Evolutionary conservation across 2,797 vertebrate species (phyloP), one percentile per base, ranked within the genome.

Genomic region (Sebastes hubbsi): DNA sequence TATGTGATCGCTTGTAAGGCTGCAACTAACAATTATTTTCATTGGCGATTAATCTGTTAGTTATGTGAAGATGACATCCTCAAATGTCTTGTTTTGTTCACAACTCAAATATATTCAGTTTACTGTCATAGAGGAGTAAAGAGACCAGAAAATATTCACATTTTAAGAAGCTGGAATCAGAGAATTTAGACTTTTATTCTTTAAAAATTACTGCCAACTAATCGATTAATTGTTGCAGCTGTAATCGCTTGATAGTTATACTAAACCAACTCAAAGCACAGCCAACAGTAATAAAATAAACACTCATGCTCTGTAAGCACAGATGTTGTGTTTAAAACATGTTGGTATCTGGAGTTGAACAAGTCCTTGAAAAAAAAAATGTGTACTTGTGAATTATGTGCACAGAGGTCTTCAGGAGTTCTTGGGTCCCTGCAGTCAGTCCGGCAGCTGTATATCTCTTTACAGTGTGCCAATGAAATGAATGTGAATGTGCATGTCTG

Each of bases 261-360:
- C 6, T 74, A 22, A 59, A 56, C 24, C 36, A 81, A 69, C 72
- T 83, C 60, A 67, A 54, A 68, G 52, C 49, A 30, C 77, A 64
- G 22, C 38, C 52, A 62, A 11, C 56, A 65, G 67, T 88, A 91
- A 93, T 85, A 94, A 91, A 89, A 89, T 71, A 70, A 64, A 79
- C 84, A 30, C 54, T 77, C 29, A 61, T 77, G 72, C 85, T 82
- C 60, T 71, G 66, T 72, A 78, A 69, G 63, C 76, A 83, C 67
- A 64, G 63, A 80, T 67, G 29, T 54, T 14, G 62, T 78, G 56
- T 54, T 38, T 14, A 27, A 83, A 87, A 32, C n/a, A 30, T 18
- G 34, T 30, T 65, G 8, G 27, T 84, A 72, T 65, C 27, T 71
- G 42, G 7, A 70, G 22, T 36, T 79, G 34, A 34, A 18, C 16